These are phyloP conservation scores for Ferdinandea cuprea DNA, from an alignment of 2,888 invertebrate species.

Conservation along the genomic window DNA sequence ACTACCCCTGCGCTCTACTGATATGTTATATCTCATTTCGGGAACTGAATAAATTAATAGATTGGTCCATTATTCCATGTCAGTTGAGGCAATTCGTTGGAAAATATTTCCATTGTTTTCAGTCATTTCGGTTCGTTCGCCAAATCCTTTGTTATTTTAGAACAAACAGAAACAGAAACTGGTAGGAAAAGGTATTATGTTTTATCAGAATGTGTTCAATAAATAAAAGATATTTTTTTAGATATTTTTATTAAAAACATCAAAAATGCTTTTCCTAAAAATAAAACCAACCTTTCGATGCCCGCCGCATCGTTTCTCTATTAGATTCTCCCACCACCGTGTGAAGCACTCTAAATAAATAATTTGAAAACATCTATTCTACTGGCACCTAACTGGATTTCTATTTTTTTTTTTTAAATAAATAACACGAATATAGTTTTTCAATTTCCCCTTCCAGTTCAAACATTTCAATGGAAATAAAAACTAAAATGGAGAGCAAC, in stretches of 20 bases:
- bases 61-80: too few species aligned
- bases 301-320: neutral
- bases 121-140: too few species aligned
- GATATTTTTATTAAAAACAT: neutral
- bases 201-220: neutral
- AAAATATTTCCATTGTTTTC: too few species aligned
- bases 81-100: too few species aligned
- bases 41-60: too few species aligned
- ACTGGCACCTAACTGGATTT: neutral
- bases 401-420: constrained; percentile 6
- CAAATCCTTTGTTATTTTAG: too few species aligned
- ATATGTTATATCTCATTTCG: too few species aligned
- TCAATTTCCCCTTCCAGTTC: constrained; percentile 18
- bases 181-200: neutral
- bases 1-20: too few species aligned
- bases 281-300: neutral
- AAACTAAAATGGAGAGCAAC: constrained; percentile 10
- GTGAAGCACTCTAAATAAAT: constrained; percentile 42
- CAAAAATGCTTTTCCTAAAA: neutral
- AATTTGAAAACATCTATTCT: constrained; percentile 32
- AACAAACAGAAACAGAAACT: neutral
- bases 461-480: neutral
- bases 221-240: neutral
- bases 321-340: neutral
- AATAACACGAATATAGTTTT: constrained; percentile 33